phyloP scores from a whole-genome alignment of 2,113 vertebrate species.

The Silurus meridionalis region DNA sequence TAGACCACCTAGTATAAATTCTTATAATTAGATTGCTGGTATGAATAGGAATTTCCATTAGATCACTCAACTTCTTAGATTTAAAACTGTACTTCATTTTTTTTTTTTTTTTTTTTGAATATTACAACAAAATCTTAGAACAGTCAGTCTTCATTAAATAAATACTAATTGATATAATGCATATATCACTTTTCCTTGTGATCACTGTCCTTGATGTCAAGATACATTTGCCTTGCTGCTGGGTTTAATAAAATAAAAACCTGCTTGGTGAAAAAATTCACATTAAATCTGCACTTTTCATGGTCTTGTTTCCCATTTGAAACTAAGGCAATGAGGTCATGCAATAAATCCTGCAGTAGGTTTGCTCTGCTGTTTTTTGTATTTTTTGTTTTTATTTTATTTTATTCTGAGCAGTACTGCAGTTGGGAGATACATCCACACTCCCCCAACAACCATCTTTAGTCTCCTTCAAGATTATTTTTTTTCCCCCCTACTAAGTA shows the following conservation, averaged over 20 bases:
- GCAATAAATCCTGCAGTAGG: slow-evolving; percentile 43
- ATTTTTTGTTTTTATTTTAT: neutral
- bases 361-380: slow-evolving; percentile 51
- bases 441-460: slow-evolving; percentile 24
- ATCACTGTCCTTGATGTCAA: no score
- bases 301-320: neutral
- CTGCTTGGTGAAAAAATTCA: neutral
- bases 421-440: slow-evolving; percentile 62
- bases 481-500: slow-evolving; percentile 53
- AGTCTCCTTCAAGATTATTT: slow-evolving; percentile 57
- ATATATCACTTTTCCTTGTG: neutral
- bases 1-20: slow-evolving; percentile 51
- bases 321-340: slow-evolving; percentile 43
- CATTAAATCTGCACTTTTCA: no score
- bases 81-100: neutral
- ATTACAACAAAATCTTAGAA: neutral
- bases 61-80: neutral
- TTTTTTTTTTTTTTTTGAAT: neutral
- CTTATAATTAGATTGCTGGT: slow-evolving; percentile 54
- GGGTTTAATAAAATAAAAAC: neutral
- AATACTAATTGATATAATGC: neutral
- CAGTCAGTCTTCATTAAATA: neutral
- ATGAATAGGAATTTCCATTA: slow-evolving; percentile 11
- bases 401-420: slow-evolving; percentile 30
- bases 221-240: slow-evolving; percentile 4